These are phyloP conservation scores for Brenthis ino DNA, from an alignment of 2,888 invertebrate species.

Conservation along the genomic window DNA sequence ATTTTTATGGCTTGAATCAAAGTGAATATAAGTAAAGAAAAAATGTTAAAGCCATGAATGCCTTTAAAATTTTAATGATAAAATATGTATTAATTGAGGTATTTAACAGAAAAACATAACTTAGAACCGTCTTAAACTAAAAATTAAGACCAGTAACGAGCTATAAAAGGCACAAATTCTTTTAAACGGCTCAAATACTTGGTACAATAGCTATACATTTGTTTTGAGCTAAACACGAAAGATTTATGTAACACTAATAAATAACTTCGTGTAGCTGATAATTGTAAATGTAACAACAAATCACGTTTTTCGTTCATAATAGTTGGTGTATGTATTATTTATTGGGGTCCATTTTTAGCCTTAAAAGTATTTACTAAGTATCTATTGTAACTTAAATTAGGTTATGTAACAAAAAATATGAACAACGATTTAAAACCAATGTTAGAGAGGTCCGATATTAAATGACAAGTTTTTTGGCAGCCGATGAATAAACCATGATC, in stretches of 20 bases:
- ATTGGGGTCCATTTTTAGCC: constrained; percentile 49
- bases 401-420: constrained; percentile 51
- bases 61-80: neutral
- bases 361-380: constrained; percentile 49
- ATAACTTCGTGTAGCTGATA: constrained; percentile 41
- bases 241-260: constrained; percentile 50
- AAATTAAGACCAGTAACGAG: constrained; percentile 14
- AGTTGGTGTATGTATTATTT: constrained; percentile 54
- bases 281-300: constrained; percentile 50
- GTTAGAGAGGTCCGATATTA: constrained; percentile 36
- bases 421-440: constrained; percentile 52
- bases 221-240: constrained; percentile 54
- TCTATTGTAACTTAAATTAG: constrained; percentile 72
- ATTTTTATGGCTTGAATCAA: too few species aligned
- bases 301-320: constrained; percentile 48
- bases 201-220: constrained; percentile 44
- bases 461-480: constrained; percentile 10
- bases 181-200: constrained; percentile 31
- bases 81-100: neutral
- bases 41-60: too few species aligned
- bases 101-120: neutral
- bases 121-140: constrained; percentile 4
- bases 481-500: constrained; percentile 12
- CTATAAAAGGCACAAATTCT: constrained; percentile 17
- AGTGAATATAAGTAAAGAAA: too few species aligned